A percentile compares a stretch with the other conserved stretches of the same genome.
Conservation (phyloP, 2,888 invertebrate genomes). For the Frankliniella fusca region DNA sequence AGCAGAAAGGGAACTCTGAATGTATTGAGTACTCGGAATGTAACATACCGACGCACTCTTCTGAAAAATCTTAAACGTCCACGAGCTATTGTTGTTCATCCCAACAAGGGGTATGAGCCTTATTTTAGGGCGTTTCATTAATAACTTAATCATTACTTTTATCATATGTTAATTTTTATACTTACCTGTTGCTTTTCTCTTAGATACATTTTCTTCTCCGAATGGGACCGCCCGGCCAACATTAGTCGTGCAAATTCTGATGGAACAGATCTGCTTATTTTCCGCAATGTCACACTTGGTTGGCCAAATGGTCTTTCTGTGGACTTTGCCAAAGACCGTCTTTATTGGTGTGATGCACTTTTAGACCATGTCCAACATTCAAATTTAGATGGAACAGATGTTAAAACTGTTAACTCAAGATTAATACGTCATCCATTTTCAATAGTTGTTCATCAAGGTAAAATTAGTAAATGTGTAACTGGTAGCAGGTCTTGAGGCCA, state of each 20-base stretch:
- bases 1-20: conserved; percentile 90
- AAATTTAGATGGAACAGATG: conserved; percentile 83
- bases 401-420: conserved; percentile 81
- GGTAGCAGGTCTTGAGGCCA: background rate
- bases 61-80: conserved; percentile 86
- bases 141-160: conserved; percentile 23
- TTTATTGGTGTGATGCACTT: conserved; percentile 97
- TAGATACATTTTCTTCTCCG: conserved; percentile 84
- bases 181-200: conserved; percentile 29
- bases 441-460: conserved; percentile 73
- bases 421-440: conserved; percentile 87
- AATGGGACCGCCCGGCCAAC: conserved; percentile 95
- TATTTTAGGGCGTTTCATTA: conserved; percentile 11
- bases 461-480: background rate
- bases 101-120: conserved; percentile 68
- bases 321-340: conserved; percentile 78
- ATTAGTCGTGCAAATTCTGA: conserved; percentile 90
- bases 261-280: conserved; percentile 79
- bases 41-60: conserved; percentile 76
- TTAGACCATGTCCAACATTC: conserved; percentile 95
- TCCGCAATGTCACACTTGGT: conserved; percentile 84
- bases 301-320: conserved; percentile 98
- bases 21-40: conserved; percentile 82
- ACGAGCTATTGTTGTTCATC: conserved; percentile 93
- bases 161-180: conserved; percentile 30